A percentile compares a stretch with the other conserved stretches of the same genome.
Evolutionary conservation across 2,888 invertebrate species (phyloP).

Genomic region (Tenthredo livida): DNA sequence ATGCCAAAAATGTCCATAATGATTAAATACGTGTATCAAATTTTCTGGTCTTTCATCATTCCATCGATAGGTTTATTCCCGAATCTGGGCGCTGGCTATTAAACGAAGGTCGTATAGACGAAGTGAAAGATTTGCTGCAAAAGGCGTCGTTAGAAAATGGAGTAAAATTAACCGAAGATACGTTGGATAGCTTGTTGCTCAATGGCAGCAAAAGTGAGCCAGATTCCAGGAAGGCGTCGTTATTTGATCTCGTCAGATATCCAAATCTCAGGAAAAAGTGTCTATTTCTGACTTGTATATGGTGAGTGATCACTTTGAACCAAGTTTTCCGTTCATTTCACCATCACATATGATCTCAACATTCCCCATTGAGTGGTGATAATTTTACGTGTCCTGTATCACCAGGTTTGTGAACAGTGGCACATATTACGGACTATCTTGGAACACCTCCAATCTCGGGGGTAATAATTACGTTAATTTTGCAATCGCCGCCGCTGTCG

Average conservation of each 20-base stretch:
- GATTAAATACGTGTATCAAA: background rate
- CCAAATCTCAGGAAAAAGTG: slow-evolving; percentile 84
- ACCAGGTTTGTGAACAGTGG: slow-evolving; percentile 86
- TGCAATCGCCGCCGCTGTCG: slow-evolving; percentile 87
- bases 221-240: slow-evolving; percentile 77
- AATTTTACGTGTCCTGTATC: slow-evolving; percentile 41
- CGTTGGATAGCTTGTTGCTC: slow-evolving; percentile 80
- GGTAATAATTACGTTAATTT: slow-evolving; percentile 87
- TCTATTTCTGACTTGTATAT: slow-evolving; percentile 86
- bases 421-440: slow-evolving; percentile 89
- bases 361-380: background rate
- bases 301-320: slow-evolving; percentile 79
- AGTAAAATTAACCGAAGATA: slow-evolving; percentile 80
- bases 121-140: slow-evolving; percentile 83
- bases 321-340: background rate
- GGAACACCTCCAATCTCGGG: slow-evolving; percentile 87
- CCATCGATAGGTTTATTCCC: slow-evolving; percentile 81
- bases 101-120: slow-evolving; percentile 82
- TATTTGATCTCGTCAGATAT: slow-evolving; percentile 83
- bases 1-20: background rate
- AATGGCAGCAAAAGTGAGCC: slow-evolving; percentile 75
- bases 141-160: slow-evolving; percentile 85
- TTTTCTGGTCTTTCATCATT: background rate
- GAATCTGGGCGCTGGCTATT: slow-evolving; percentile 88
- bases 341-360: background rate